Evolutionary conservation across 2,797 vertebrate genomes (phyloP).

Genomic region (Glossophaga mutica): DNA sequence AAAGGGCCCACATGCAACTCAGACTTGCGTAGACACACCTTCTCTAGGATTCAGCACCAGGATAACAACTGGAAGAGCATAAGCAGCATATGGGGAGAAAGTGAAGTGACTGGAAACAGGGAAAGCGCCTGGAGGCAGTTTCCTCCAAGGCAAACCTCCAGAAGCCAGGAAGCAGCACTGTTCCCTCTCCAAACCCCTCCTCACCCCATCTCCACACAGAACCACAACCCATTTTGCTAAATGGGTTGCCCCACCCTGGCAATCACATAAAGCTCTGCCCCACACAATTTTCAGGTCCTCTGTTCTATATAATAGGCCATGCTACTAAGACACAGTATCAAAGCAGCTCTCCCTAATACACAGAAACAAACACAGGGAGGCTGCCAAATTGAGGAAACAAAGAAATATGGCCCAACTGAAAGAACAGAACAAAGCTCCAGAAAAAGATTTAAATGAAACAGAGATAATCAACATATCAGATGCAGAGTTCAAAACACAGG

Average conservation of each 20-base stretch:
- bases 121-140: not conserved
- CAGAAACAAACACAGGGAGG: not conserved
- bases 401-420: not conserved
- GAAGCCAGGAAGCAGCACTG: not conserved
- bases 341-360: not conserved
- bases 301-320: not conserved
- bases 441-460: not conserved
- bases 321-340: not conserved
- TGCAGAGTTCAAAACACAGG: not conserved
- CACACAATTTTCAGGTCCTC: not conserved
- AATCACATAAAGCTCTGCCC: not conserved
- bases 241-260: not conserved
- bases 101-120: not conserved
- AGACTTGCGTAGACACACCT: not conserved
- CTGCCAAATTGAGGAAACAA: not conserved
- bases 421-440: not conserved
- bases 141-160: not conserved
- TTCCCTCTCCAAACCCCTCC: not conserved
- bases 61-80: not conserved
- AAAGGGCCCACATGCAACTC: not conserved
- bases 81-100: not conserved
- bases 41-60: not conserved
- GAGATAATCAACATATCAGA: not conserved
- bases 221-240: not conserved
- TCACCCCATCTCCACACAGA: not conserved